Base-by-base conservation (phyloP, 2,113 vertebrate genomes). In the Urocitellus parryii region DNA sequence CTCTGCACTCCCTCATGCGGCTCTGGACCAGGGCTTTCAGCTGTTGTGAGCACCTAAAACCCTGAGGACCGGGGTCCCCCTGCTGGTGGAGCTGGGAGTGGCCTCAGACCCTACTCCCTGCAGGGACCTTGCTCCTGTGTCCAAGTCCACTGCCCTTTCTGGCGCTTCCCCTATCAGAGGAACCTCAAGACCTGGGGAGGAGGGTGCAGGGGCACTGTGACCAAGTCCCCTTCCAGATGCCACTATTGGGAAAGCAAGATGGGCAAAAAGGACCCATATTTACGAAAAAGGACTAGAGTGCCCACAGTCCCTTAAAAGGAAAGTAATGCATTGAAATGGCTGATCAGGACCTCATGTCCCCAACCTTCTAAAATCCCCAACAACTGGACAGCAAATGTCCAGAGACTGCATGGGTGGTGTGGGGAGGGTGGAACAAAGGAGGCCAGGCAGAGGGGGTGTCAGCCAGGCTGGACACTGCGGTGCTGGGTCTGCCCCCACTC, bases 31-130 rank as follows among this genome's bases (percentile, higher is more conserved):
- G 34, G 24, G 70, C 2, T n/a, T 18, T 14, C 3, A 0, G 11
- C 42, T 0, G 27, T 1, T 3, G 1, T 2, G 14, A 91, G 72
- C 93, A 3, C 2, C 0, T 11, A n/a, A 42, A 97, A 96, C 68
- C 1, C 89, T 98, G 76, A 89, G 94, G 78, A 24, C 45, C 5
- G 94, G 91, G 96, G 8, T 65, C 96, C 97, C 97, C 97, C 97
- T 97, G 56, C 96, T 93, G 97, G 97, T 8, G 12, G 86, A 94
- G 87, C 34, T 7, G 0, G 12, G 29, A 56, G 80, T 42, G 39
- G 84, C 94, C 94, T 77, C 58, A 3, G 18, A n/a, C 3, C 2
- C 32, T 42, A 53, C 45, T 16, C 37, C 68, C 34, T 9, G 0
- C 0, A 5, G 29, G 67, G 34, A 37, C 14, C 8, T 42, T 63